Evolutionary conservation across 2,888 invertebrate genomes (phyloP).

Genomic region (Lochmaea capreae): DNA sequence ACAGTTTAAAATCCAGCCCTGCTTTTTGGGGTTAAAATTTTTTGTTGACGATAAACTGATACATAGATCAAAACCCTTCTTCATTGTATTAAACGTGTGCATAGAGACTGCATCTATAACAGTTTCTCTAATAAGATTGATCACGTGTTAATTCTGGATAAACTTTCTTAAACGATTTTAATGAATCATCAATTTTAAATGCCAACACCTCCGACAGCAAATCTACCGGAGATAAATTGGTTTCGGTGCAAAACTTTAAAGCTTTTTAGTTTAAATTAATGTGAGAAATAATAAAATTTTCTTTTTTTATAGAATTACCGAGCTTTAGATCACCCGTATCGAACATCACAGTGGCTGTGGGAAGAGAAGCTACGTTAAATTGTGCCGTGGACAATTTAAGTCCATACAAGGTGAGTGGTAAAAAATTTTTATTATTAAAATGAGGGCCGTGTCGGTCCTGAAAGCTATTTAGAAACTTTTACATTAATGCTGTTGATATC

Average conservation of each 20-base stretch:
- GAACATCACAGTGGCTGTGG: conserved; percentile 86
- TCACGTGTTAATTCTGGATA: neutral
- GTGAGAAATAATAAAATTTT: neutral
- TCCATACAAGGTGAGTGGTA: conserved; percentile 77
- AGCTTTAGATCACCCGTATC: conserved; percentile 85
- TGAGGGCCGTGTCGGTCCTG: neutral
- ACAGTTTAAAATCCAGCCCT: too few relatives aligned
- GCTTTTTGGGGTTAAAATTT: too few relatives aligned
- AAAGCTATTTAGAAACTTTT: conserved; percentile 5
- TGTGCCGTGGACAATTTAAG: conserved; percentile 87
- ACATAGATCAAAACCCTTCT: too few relatives aligned
- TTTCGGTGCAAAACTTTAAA: too few relatives aligned
- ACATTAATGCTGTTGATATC: conserved; percentile 17
- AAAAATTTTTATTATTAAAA: neutral
- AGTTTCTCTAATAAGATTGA: neutral
- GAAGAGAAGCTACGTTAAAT: conserved; percentile 84
- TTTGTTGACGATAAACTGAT: too few relatives aligned
- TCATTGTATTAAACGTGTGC: neutral
- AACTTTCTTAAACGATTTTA: neutral
- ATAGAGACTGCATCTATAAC: neutral
- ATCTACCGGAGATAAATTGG: neutral
- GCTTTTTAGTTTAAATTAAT: too few relatives aligned
- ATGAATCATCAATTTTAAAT: conserved; percentile 2
- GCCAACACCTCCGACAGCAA: neutral
- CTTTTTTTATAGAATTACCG: conserved; percentile 75